Conservation (phyloP, 1,140 invertebrate genomes). For the Danaus melanippus region DNA sequence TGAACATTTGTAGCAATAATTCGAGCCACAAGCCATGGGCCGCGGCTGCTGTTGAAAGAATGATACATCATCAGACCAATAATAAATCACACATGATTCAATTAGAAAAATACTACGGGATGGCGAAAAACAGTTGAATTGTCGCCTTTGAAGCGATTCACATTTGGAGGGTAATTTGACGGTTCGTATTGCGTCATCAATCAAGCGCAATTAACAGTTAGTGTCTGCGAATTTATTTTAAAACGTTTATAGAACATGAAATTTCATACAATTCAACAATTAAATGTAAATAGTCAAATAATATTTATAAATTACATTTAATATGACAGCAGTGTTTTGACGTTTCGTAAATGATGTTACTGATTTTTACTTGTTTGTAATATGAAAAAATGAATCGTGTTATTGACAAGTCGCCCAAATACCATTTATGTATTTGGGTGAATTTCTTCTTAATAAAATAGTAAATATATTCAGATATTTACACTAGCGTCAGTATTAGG, state of each 20-base stretch:
- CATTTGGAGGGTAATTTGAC: constrained; percentile 61
- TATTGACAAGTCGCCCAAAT: too few relatives aligned
- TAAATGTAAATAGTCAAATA: too few relatives aligned
- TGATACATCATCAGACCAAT: constrained; percentile 70
- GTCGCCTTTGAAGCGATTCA: constrained; percentile 39
- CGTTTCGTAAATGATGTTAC: too few relatives aligned
- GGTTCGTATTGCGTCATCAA: constrained; percentile 61
- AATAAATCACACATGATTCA: constrained; percentile 71
- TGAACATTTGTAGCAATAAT: constrained; percentile 67
- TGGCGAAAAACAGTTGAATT: constrained; percentile 49
- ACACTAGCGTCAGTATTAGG: too few relatives aligned
- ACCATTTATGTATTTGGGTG: too few relatives aligned
- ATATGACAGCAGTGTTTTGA: too few relatives aligned
- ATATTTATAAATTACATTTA: too few relatives aligned
- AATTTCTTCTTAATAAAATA: too few relatives aligned
- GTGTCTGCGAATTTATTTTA: constrained; percentile 8
- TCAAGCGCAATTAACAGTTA: constrained; percentile 55
- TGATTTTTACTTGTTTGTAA: too few relatives aligned
- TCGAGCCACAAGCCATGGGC: constrained; percentile 53
- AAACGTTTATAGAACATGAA: constrained; percentile 6
- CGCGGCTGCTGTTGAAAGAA: constrained; percentile 66
- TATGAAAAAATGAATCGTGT: too few relatives aligned
- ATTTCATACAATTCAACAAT: too few relatives aligned
- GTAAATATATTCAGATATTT: too few relatives aligned
- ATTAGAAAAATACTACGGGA: constrained; percentile 66